Percentiles rank a stretch among this genome's conserved stretches.
These are phyloP conservation scores for Dromococcyx pavoninus DNA, from an alignment of 2,797 vertebrate genomes.

Conservation along the genomic window DNA sequence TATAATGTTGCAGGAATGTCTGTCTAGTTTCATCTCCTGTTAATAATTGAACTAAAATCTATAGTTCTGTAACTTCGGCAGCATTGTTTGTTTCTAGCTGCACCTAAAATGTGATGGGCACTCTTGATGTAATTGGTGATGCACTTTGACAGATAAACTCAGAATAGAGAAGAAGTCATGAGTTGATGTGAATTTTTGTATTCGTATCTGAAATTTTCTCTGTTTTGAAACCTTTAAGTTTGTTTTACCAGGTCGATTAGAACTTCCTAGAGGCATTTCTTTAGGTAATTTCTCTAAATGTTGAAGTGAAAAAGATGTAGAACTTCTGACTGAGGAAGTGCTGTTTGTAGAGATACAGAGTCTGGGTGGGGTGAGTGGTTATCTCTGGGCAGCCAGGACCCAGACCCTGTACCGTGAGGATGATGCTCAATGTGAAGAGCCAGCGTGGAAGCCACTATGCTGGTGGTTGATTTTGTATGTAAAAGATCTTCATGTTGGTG, in stretches of 20 bases:
- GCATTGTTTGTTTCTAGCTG: not conserved
- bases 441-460: not conserved
- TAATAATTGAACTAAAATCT: not conserved
- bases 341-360: not conserved
- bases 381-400: not conserved
- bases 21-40: not conserved
- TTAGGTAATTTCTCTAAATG: not conserved
- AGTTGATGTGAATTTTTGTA: not conserved
- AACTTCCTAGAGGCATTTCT: constrained; percentile 24
- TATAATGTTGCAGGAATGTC: not conserved
- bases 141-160: not conserved
- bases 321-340: not conserved
- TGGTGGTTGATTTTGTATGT: not conserved
- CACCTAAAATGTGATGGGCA: not conserved
- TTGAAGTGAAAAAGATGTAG: not conserved
- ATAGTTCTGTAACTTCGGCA: not conserved
- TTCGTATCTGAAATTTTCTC: not conserved
- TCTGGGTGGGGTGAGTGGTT: not conserved
- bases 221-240: constrained; percentile 27
- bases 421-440: not conserved
- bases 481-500: not conserved
- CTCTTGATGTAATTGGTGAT: not conserved
- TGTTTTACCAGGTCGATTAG: constrained; percentile 40
- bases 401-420: accelerated
- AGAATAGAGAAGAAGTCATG: not conserved